Conservation (phyloP, 35 echinoderm and acorn worm species). For the Eucidaris tribuloides region DNA sequence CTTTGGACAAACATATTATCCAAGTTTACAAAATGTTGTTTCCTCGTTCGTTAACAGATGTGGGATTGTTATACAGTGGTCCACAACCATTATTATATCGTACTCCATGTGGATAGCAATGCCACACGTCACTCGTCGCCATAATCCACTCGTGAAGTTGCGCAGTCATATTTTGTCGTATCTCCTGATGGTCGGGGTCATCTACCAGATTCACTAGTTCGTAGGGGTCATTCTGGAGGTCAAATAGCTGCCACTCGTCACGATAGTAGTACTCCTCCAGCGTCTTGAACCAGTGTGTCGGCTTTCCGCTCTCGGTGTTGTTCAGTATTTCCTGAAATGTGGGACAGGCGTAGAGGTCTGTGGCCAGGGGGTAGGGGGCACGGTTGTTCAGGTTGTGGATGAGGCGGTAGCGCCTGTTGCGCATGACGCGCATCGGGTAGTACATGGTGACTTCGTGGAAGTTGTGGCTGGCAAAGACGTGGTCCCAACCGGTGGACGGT, state of each 20-base stretch:
- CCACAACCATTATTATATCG: conserved; percentile 11
- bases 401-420: conserved; percentile 71
- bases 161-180: conserved; percentile 56
- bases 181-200: conserved; percentile 8
- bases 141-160: conserved; percentile 62
- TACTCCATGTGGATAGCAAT: conserved; percentile 78
- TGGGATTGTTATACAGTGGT: not conserved
- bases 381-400: conserved; percentile 94
- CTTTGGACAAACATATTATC: too few relatives aligned
- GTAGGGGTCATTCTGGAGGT: conserved; percentile 72
- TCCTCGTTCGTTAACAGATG: too few relatives aligned
- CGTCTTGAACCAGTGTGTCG: conserved; percentile 95
- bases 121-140: conserved; percentile 74
- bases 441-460: conserved; percentile 97
- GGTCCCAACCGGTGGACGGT: conserved; percentile 62
- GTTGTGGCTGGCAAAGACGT: conserved; percentile 90
- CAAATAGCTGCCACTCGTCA: conserved; percentile 87
- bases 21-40: too few relatives aligned
- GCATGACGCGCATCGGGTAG: conserved; percentile 92
- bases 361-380: conserved; percentile 83
- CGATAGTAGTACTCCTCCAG: conserved; percentile 91
- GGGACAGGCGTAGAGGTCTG: conserved; percentile 66
- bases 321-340: conserved; percentile 93
- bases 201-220: conserved; percentile 76
- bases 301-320: conserved; percentile 47